phyloP scores from a whole-genome alignment of 2,888 invertebrate genomes.

The Lepidonotus clava region DNA sequence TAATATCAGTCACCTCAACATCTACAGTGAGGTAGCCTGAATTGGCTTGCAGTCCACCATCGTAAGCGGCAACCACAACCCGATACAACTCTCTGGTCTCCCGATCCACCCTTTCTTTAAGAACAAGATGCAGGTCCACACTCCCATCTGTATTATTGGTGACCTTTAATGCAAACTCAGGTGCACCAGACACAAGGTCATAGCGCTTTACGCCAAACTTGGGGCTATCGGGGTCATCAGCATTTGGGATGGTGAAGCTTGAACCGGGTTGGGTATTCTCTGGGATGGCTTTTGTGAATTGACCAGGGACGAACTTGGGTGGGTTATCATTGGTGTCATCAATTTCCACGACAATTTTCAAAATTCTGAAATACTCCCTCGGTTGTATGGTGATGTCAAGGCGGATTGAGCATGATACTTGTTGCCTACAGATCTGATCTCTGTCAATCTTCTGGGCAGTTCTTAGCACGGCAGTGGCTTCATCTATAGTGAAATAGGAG shows the following conservation, averaged over 20 bases:
- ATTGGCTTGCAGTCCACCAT: constrained; percentile 55
- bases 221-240: constrained; percentile 61
- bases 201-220: constrained; percentile 57
- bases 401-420: background rate
- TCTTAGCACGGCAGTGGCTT: constrained; percentile 20
- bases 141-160: constrained; percentile 60
- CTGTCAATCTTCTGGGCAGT: constrained; percentile 25
- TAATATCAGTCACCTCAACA: constrained; percentile 45
- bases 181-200: constrained; percentile 29
- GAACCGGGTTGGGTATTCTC: constrained; percentile 55
- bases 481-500: constrained; percentile 42
- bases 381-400: constrained; percentile 47
- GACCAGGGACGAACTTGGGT: constrained; percentile 55
- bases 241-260: constrained; percentile 58
- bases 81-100: constrained; percentile 48
- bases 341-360: constrained; percentile 55
- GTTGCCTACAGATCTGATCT: constrained; percentile 40
- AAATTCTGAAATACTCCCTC: constrained; percentile 56
- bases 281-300: constrained; percentile 28
- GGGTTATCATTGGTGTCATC: constrained; percentile 61
- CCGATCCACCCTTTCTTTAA: constrained; percentile 56
- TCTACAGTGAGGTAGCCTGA: constrained; percentile 52
- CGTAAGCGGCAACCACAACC: constrained; percentile 32
- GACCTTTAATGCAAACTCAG: constrained; percentile 49
- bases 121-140: constrained; percentile 65